Base-by-base conservation (phyloP, 1,140 invertebrate genomes). In the Leptopilina boulardi region DNA sequence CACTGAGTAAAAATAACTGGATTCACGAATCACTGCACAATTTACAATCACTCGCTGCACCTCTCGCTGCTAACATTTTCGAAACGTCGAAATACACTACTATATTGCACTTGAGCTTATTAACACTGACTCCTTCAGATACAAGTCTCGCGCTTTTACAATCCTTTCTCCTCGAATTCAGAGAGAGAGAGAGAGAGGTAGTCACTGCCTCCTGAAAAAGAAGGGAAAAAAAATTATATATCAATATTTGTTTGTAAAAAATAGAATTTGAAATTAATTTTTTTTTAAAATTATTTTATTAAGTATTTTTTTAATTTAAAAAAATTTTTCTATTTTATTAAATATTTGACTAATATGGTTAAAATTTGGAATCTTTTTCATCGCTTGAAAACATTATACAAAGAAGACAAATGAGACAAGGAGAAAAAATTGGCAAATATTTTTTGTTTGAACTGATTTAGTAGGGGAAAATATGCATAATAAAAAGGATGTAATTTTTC, bases 11-110 rank as follows among this genome's bases (percentile, higher is more conserved):
- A 79, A 83, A 80, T 79, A 70, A 75, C 77, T 74, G 70, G 72
- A 72, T 41, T 70, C 74, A 76, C 74, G 75, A 76, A 78, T 77
- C 80, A 76, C 78, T 51, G 66, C 82, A 79, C 82, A 81, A 80
- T 74, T 82, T 80, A 79, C 74, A 71, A 77, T 44, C 78, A 74
- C 78, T 70, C 56, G 56, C 78, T 41, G 59, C 80, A 83, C 80
- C 77, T 83, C 78, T 81, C 80, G 75, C 74, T 66, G 66, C 76
- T 74, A 72, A 75, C 72, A 74, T 72, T 23, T 66, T 38, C 23
- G 13, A 66, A n/a, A 66, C 59, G 59, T 34, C 11, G 59, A 66
- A 66, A 66, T 66, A 15, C 26, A 13, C 34, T 38, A 9, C 8
- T 38, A 38, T 26, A 66, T 66, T 34, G 59, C 59, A 66, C 59